Evolutionary conservation across 2,888 invertebrate species (phyloP).

Genomic region (Thalpophila matura): DNA sequence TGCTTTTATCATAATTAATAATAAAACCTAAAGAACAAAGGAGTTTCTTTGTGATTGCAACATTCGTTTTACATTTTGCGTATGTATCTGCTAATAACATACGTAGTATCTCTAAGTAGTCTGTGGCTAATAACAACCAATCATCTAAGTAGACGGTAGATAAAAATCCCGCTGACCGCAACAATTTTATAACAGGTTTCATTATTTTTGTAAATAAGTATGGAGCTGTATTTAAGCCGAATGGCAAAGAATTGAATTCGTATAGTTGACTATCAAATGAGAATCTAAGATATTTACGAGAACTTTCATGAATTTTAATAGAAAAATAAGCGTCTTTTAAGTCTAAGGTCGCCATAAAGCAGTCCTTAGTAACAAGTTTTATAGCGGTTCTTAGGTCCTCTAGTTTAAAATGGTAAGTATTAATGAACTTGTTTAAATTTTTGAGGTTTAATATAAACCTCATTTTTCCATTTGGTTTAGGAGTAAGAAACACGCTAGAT

Average conservation of each 20-base stretch:
- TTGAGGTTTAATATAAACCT: conserved; percentile 16
- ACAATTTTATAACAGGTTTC: background rate
- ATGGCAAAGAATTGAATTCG: conserved; percentile 12
- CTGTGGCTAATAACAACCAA: background rate
- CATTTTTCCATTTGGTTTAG: conserved; percentile 7
- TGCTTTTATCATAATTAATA: background rate
- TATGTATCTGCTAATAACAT: background rate
- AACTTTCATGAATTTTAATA: background rate
- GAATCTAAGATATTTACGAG: conserved; percentile 1
- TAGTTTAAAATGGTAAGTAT: conserved; percentile 8
- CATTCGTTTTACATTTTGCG: background rate
- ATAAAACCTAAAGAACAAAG: conserved; percentile 3
- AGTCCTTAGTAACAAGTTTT: too few relatives aligned
- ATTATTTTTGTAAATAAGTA: conserved; percentile 9
- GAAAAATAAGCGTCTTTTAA: too few relatives aligned
- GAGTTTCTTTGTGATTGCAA: conserved; percentile 1
- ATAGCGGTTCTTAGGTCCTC: too few relatives aligned
- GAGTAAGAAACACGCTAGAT: too few relatives aligned
- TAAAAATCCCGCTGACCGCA: background rate
- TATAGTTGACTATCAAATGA: background rate
- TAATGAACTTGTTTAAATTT: conserved; percentile 7
- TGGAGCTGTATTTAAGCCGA: conserved; percentile 1
- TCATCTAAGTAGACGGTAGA: conserved; percentile 9
- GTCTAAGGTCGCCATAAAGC: too few relatives aligned
- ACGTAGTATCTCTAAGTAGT: too few relatives aligned